Percentiles rank a stretch among this genome's conserved stretches.
phyloP scores from a whole-genome alignment of 2,797 vertebrate species.

The Hyperoplus immaculatus region DNA sequence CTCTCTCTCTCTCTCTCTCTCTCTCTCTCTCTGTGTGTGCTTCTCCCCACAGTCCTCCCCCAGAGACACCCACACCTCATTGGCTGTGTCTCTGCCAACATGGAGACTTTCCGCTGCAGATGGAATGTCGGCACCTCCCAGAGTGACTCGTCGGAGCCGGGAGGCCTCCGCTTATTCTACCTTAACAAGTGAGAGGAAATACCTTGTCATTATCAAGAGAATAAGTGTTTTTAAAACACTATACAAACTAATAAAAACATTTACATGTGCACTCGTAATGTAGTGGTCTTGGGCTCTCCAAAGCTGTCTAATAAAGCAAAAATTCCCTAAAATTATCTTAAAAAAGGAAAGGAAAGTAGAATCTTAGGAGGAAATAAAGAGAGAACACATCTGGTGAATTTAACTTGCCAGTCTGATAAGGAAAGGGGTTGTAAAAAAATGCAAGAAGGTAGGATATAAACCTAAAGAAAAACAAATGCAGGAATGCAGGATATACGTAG shows the following conservation, averaged over 20 bases:
- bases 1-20: neutral
- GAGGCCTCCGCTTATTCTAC: slow-evolving; percentile 88
- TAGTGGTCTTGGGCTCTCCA: too few species aligned
- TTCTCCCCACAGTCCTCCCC: slow-evolving; percentile 58
- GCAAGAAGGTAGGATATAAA: neutral
- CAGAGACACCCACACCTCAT: slow-evolving; percentile 84
- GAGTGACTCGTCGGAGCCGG: slow-evolving; percentile 82
- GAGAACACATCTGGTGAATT: neutral
- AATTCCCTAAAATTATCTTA: too few species aligned
- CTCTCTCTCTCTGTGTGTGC: slow-evolving; percentile 1
- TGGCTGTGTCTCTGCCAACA: slow-evolving; percentile 91
- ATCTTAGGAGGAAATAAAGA: neutral
- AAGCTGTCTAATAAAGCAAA: too few species aligned
- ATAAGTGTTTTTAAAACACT: neutral
- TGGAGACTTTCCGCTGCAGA: slow-evolving; percentile 93
- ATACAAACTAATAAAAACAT: too few species aligned
- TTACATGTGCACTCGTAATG: too few species aligned
- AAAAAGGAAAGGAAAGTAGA: neutral
- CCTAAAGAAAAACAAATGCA: neutral
- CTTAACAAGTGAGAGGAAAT: slow-evolving; percentile 70
- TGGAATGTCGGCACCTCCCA: slow-evolving; percentile 87
- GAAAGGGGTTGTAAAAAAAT: neutral
- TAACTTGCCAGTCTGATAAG: neutral
- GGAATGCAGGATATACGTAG: too few species aligned
- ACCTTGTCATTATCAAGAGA: neutral